Evolutionary conservation across 23 tunicate species (phyloP).

Genomic region (Ascidia mentula): DNA sequence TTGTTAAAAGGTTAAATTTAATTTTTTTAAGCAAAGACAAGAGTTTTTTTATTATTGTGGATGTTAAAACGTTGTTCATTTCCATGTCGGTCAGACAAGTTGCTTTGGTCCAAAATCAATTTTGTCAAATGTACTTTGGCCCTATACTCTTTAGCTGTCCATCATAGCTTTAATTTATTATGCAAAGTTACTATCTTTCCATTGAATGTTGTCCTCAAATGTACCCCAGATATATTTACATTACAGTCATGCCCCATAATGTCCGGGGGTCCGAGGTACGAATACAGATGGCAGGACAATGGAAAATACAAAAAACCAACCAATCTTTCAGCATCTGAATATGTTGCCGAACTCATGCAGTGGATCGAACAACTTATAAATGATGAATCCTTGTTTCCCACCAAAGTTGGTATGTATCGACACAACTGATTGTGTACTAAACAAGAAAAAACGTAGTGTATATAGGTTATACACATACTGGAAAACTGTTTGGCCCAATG

Average conservation of each 20-base stretch:
- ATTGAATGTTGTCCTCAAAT: neutral
- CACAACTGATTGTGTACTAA: no score
- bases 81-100: no score
- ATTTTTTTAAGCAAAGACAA: no score
- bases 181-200: neutral
- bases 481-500: no score
- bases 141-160: no score
- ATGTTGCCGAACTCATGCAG: slow-evolving; percentile 79
- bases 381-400: slow-evolving; percentile 83
- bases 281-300: slow-evolving; percentile 94
- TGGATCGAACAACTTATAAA: slow-evolving; percentile 95
- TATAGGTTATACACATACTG: neutral
- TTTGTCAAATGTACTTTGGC: no score
- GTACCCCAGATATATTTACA: neutral
- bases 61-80: no score
- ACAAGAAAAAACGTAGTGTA: no score
- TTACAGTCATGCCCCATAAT: slow-evolving; percentile 88
- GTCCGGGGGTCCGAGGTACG: slow-evolving; percentile 96
- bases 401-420: slow-evolving; percentile 84
- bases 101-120: no score
- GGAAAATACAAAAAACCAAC: slow-evolving; percentile 94
- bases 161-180: no score
- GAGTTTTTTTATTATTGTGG: no score
- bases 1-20: no score
- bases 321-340: slow-evolving; percentile 67